Conservation (phyloP, 2,888 invertebrate genomes). For the Parnassius mnemosyne region DNA sequence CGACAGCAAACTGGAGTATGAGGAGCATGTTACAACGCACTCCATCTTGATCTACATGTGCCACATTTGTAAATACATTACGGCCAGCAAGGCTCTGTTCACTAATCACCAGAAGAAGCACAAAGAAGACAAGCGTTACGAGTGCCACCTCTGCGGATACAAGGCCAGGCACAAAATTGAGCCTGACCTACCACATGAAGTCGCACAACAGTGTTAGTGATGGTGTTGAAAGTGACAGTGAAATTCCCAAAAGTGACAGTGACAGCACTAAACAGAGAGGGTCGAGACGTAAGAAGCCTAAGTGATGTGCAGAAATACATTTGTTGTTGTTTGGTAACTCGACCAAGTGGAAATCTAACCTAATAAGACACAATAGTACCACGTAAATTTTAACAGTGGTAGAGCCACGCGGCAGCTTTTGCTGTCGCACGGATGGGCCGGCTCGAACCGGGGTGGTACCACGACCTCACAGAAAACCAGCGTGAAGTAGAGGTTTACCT, state of each 20-base stretch:
- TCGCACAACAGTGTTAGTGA: conserved; percentile 36
- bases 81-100: conserved; percentile 48
- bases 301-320: no score
- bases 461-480: no score
- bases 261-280: background rate
- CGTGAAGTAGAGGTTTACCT: no score
- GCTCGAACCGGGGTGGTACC: no score
- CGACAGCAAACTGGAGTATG: conserved; percentile 9
- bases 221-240: conserved; percentile 15
- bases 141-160: conserved; percentile 57
- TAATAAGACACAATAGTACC: no score
- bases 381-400: no score
- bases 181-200: conserved; percentile 57
- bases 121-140: conserved; percentile 45
- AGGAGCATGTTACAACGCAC: background rate
- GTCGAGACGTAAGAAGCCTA: no score
- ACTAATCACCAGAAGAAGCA: conserved; percentile 53
- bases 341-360: no score
- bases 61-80: conserved; percentile 51
- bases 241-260: background rate
- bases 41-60: conserved; percentile 49
- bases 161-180: conserved; percentile 60
- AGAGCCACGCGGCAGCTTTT: no score
- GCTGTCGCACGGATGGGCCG: no score
- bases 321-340: no score